Base-by-base conservation (phyloP, 2,797 vertebrate species). In the Phoeniculus purpureus region DNA sequence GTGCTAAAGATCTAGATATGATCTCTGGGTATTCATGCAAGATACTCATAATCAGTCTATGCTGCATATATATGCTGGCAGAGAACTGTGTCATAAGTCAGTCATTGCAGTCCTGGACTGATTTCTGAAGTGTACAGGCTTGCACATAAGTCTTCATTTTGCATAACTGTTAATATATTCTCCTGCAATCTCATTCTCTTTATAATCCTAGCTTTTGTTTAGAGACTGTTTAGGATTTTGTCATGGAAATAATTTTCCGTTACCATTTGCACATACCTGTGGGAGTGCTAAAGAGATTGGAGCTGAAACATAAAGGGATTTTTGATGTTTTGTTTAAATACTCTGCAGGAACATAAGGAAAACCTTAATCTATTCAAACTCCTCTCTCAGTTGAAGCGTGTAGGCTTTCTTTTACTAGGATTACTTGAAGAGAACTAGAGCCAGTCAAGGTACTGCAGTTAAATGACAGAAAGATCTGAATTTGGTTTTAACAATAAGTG, bases 331-430 rank as follows among this genome's bases (percentile, higher is more conserved):
- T 20, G 79, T 86, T 92, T 66, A 89, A 77, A 55, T 68, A 40
- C 20, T 84, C 48, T 48, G 15, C 70, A 72, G 58, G n/a, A 84
- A 55, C 55, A 73, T 22, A 21, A 95, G 60, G 40, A 93, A 95
- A 93, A 89, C 78, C 64, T 43, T 83, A 85, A 89, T 89, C 52
- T 48, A 76, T 75, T 78, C 76, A 92, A 87, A 78, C 31, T 14
- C 15, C 40, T 92, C 55, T 91, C 71, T 70, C 74, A 76, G 9
- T 51, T 88, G 85, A 81, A 54, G n/a, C 15, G 16, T 72, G 76
- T 66, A 77, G 61, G 21, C n/a, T 81, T 91, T 89, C 32, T 93
- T 90, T 67, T 89, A 27, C 52, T 61, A 60, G 31, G 66, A 74
- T 93, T 92, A 61, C 47, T 82, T 91, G 55, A 88, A 34, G 9